Percentiles rank a stretch among this genome's conserved stretches.
Conservation (phyloP, 1,140 invertebrate species). For the Drosophila rufa region DNA sequence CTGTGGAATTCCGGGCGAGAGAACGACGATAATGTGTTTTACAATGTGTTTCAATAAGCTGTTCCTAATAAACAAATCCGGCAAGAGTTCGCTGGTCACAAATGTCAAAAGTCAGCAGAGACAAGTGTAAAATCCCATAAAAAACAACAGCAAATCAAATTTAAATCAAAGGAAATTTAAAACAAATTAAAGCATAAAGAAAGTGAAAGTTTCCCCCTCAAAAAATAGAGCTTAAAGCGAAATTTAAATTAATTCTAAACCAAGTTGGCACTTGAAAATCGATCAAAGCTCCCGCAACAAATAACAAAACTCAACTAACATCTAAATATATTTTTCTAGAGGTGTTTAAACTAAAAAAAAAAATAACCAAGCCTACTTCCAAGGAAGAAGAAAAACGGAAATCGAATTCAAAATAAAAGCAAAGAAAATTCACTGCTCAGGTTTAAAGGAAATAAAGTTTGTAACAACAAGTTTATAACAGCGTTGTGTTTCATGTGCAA, state of each 20-base stretch:
- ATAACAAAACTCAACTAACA: constrained; percentile 4
- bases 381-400: constrained; percentile 4
- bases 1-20: constrained; percentile 31
- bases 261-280: constrained; percentile 25
- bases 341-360: constrained; percentile 54
- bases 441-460: constrained; percentile 38
- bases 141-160: constrained; percentile 34
- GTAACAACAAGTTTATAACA: constrained; percentile 33
- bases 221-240: constrained; percentile 2
- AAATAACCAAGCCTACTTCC: constrained; percentile 11
- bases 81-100: constrained; percentile 25
- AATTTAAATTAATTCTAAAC: neutral
- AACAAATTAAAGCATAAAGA: neutral
- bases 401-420: constrained; percentile 24
- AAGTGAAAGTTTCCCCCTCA: neutral
- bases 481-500: constrained; percentile 79
- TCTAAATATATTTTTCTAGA: constrained; percentile 69
- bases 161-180: constrained; percentile 25
- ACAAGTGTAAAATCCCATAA: constrained; percentile 11
- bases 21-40: constrained; percentile 4
- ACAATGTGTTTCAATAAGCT: constrained; percentile 73
- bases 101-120: constrained; percentile 57
- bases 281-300: constrained; percentile 36
- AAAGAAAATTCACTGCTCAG: constrained; percentile 63
- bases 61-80: constrained; percentile 63